Percentiles rank a stretch among this genome's conserved stretches.
Conservation (phyloP, 2,113 vertebrate genomes). For the Tenebrosternarchus preto region DNA sequence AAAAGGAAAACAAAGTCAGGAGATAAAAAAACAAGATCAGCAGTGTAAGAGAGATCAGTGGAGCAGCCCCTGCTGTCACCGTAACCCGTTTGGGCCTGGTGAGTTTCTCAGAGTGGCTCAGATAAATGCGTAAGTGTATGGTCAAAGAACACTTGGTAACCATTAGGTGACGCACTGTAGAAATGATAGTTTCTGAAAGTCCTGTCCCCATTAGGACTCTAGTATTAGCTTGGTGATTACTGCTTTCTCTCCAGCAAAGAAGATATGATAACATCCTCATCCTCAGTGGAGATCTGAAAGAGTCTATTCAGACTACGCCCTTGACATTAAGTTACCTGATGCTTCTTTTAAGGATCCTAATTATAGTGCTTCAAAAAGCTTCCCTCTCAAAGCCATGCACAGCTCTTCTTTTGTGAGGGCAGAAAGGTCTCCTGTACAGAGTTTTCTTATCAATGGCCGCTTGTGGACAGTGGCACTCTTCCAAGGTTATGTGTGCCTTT, state of each 20-base stretch:
- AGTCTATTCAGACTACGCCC: conserved; percentile 40
- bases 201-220: not conserved
- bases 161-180: not conserved
- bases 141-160: too few species aligned
- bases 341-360: conserved; percentile 37
- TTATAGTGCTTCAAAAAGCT: conserved; percentile 35
- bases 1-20: too few species aligned
- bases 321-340: conserved; percentile 32
- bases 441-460: conserved; percentile 51
- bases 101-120: too few species aligned
- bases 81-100: too few species aligned
- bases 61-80: too few species aligned
- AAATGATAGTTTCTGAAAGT: not conserved
- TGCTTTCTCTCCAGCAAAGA: not conserved
- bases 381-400: conserved; percentile 46
- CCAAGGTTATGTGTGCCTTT: not conserved
- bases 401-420: conserved; percentile 40
- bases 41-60: too few species aligned
- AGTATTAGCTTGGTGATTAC: not conserved
- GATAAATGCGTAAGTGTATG: too few species aligned
- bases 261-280: not conserved
- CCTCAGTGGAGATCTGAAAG: conserved; percentile 4
- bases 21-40: too few species aligned
- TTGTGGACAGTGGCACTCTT: conserved; percentile 47
- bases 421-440: conserved; percentile 46